Evolutionary conservation across 2,888 invertebrate genomes (phyloP), one percentile per base, ranked within the genome.

Genomic region (Andrena haemorrhoa): DNA sequence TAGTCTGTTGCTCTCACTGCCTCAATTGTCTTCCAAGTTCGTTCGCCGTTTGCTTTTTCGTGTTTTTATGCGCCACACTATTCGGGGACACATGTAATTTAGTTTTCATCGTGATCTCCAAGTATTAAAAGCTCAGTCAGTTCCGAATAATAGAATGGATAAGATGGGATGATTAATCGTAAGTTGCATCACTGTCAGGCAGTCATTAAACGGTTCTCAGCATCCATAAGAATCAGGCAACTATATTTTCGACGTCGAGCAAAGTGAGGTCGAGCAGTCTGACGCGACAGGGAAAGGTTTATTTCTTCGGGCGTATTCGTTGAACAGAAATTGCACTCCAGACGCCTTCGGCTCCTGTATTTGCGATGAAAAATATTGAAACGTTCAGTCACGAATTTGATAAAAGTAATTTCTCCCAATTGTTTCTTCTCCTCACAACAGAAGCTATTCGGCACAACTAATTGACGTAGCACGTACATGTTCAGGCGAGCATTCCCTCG

Each of bases 221-320:
- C 29, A 6, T 63, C 35, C 53, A 12, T 49, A 29, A 64, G 12
- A 12, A 68, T 31, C 63, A 31, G 23, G 56, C 26, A 47, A 47
- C 5, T 49, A 58, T 47, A 49, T 41, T 77, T 72, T 26, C 56
- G 60, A 20, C n/a, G 1, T 58, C 35, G 47, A 53, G n/a, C 41
- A 29, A 68, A 77, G 66, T 33, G 31, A 16, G 71, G 64, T 61
- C 72, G 65, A 81, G 65, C 64, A 41, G 65, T 71, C 61, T 41
- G 60, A 65, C 49, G 7, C 53, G 31, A 16, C 35, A 47, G 41
- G 49, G 33, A 47, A 56, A 33, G 53, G 16, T 75, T 63, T 33
- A 69, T 63, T 23, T n/a, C 20, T 70, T 1, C 23, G 16, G 23
- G 6, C 23, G 29, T 26, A 12, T 72, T 51, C 16, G 12, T 20